Percentiles rank a stretch among this genome's conserved stretches.
These are phyloP conservation scores for Solenopsis invicta DNA, from an alignment of 1,140 invertebrate genomes.

Conservation along the genomic window DNA sequence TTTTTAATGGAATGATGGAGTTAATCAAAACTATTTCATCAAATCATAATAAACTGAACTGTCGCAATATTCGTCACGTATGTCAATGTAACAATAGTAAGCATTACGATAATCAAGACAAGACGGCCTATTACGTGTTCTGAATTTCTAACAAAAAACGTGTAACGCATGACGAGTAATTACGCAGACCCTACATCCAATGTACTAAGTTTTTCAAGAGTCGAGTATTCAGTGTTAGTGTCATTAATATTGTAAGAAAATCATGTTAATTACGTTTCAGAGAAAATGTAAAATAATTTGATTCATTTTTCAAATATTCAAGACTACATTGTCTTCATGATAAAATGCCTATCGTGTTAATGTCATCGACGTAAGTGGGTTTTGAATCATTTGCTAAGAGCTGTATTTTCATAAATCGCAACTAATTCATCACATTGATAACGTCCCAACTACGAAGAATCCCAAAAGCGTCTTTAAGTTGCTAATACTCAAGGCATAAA, in stretches of 20 bases:
- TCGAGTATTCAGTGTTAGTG: not conserved
- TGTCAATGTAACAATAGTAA: conserved; percentile 8
- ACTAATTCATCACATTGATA: too few species aligned
- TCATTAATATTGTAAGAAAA: not conserved
- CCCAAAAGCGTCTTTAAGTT: too few species aligned
- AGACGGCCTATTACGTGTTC: not conserved
- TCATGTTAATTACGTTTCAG: not conserved
- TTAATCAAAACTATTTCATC: not conserved
- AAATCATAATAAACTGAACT: not conserved
- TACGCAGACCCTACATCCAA: not conserved
- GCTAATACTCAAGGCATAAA: too few species aligned
- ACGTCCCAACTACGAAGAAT: too few species aligned
- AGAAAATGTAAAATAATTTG: not conserved
- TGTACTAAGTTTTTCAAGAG: not conserved
- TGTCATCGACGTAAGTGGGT: too few species aligned
- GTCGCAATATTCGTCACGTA: not conserved
- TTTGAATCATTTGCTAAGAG: too few species aligned
- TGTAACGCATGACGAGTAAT: not conserved
- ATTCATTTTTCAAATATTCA: not conserved
- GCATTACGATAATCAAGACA: not conserved
- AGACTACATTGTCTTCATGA: not conserved
- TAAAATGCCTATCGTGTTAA: not conserved
- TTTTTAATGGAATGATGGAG: not conserved
- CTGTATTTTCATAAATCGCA: too few species aligned
- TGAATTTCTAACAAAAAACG: not conserved